Base-by-base conservation (phyloP, 2,113 vertebrate species). In the Chloropsis cyanopogon region DNA sequence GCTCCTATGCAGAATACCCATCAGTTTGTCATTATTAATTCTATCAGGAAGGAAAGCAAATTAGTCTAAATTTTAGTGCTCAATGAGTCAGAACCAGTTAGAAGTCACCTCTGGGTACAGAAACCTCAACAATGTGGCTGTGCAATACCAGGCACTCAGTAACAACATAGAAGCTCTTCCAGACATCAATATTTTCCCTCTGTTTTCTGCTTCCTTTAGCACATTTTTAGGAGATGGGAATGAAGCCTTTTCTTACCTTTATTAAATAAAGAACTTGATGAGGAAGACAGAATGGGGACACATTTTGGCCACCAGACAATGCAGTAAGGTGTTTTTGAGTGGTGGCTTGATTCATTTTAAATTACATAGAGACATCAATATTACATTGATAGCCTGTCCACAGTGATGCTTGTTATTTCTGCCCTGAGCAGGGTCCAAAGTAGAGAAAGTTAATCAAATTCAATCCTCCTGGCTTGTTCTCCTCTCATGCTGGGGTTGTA, bases 211-310 rank as follows among this genome's bases (percentile, higher is more conserved):
- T 88, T 89, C 26, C 54, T 66, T 71, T 80, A 75, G 86, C 76
- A 90, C 23, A 83, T 92, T 77, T 83, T 88, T 82, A 66, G 77
- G 35, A 93, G 70, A 82, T 13, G 7, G 52, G 61, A 91, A 91
- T 68, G 37, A 8, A 64, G 82, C 61, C 22, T 75, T 60, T 64
- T 89, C 33, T 12, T 5, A 69, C 44, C 24, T 61, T 87, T 82
- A 80, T 92, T 87, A 88, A 93, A 89, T 86, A 66, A 86, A 77
- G 54, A 76, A 88, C 85, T 92, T 75, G 46, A 94, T 63, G 54
- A 89, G 50, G 14, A 97, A 80, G 89, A 86, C 77, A 95, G 80
- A 96, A 95, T 60, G 29, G 44, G 84, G 63, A 54, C 79, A 87
- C 25, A 52, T 84, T 83, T 85, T 79, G 72, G 86, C 87, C 64